A percentile compares a stretch with the other conserved stretches of the same genome.
Evolutionary conservation across 2,113 vertebrate species (phyloP).

Genomic region (Globicephala melas): DNA sequence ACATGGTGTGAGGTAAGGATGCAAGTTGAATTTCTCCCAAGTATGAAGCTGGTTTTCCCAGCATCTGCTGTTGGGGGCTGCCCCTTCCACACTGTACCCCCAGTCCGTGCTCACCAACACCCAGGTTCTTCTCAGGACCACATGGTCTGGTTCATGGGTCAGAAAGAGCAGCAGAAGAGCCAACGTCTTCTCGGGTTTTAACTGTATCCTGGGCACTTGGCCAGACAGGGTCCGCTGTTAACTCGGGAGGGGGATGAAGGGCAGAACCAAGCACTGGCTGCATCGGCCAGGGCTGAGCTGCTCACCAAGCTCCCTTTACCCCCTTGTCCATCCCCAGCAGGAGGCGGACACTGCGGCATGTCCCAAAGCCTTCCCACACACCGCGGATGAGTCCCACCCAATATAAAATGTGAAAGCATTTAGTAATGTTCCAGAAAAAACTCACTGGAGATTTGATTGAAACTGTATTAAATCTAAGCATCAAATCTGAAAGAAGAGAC

Average conservation of each 20-base stretch:
- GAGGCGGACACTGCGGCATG: rapidly evolving
- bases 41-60: not conserved
- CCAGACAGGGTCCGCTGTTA: rapidly evolving
- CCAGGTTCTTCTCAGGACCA: rapidly evolving
- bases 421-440: not conserved
- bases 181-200: rapidly evolving
- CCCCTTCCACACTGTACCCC: rapidly evolving
- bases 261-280: rapidly evolving
- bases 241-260: rapidly evolving
- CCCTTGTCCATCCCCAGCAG: rapidly evolving
- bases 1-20: not conserved
- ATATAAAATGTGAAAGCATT: rapidly evolving
- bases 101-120: rapidly evolving
- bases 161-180: not conserved
- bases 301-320: rapidly evolving
- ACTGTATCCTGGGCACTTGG: rapidly evolving
- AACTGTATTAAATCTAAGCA: no score
- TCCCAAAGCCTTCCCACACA: not conserved
- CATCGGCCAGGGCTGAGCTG: rapidly evolving
- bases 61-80: rapidly evolving
- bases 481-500: not conserved
- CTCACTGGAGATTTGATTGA: not conserved
- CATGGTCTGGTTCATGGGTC: rapidly evolving
- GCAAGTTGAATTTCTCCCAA: no score
- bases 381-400: rapidly evolving